A percentile compares a stretch with the other conserved stretches of the same genome.
Conservation (phyloP, 2,888 invertebrate species). For the Idaea dimidiata region DNA sequence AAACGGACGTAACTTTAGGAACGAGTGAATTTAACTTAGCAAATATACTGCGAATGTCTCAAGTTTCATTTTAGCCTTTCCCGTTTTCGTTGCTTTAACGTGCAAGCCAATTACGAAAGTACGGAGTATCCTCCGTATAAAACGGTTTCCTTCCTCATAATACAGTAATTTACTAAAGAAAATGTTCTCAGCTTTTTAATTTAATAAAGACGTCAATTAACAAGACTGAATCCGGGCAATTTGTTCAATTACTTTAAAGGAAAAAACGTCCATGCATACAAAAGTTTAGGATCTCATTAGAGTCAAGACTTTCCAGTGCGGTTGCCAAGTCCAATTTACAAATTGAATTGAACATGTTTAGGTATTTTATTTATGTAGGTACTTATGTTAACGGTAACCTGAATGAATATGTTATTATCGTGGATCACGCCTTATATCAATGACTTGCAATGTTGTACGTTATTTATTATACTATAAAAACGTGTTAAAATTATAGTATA, state of each 20-base stretch:
- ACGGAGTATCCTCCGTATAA: not conserved
- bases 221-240: not conserved
- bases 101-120: not conserved
- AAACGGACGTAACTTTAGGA: too few relatives aligned
- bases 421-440: not conserved
- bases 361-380: not conserved
- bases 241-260: not conserved
- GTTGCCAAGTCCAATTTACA: not conserved
- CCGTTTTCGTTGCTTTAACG: not conserved
- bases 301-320: not conserved
- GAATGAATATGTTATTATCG: not conserved
- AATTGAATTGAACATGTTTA: not conserved
- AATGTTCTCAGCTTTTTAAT: not conserved
- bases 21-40: not conserved
- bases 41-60: not conserved
- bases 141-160: not conserved
- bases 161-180: slow-evolving; percentile 1
- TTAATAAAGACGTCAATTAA: not conserved
- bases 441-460: not conserved
- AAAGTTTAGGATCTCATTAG: slow-evolving; percentile 1
- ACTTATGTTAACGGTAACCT: not conserved
- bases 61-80: not conserved
- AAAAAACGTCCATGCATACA: not conserved
- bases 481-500: not conserved
- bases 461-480: not conserved